Percentiles rank a stretch among this genome's conserved stretches.
Conservation (phyloP, 2,797 vertebrate genomes). For the Pangasius larnaudii region DNA sequence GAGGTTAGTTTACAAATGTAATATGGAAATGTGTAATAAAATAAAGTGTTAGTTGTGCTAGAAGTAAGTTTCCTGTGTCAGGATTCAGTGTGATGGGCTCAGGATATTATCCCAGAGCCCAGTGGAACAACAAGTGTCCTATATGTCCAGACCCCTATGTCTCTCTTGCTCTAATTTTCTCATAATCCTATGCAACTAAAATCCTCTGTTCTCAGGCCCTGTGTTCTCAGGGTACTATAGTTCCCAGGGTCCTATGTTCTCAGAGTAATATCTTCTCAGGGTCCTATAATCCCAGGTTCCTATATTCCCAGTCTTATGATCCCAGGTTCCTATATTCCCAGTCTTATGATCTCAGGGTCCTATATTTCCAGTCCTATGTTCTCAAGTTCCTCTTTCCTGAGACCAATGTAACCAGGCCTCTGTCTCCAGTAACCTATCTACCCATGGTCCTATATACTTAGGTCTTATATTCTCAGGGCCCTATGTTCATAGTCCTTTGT, state of each 20-base stretch:
- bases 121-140: background rate
- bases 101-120: background rate
- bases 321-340: background rate
- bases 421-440: background rate
- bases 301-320: background rate
- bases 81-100: background rate
- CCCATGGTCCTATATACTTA: background rate
- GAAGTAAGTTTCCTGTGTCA: too few relatives aligned
- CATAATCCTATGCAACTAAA: background rate
- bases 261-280: background rate
- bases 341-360: too few relatives aligned
- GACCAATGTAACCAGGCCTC: background rate
- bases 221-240: background rate
- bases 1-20: background rate
- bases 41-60: background rate
- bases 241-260: background rate
- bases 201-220: background rate
- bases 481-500: background rate
- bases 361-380: background rate
- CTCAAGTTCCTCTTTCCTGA: background rate
- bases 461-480: background rate
- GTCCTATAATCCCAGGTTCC: background rate
- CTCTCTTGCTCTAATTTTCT: background rate
- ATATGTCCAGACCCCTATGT: background rate
- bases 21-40: background rate